Evolutionary conservation across 2,113 vertebrate genomes (phyloP), one percentile per base, ranked within the genome.

Genomic region (Solenodon paradoxus): DNA sequence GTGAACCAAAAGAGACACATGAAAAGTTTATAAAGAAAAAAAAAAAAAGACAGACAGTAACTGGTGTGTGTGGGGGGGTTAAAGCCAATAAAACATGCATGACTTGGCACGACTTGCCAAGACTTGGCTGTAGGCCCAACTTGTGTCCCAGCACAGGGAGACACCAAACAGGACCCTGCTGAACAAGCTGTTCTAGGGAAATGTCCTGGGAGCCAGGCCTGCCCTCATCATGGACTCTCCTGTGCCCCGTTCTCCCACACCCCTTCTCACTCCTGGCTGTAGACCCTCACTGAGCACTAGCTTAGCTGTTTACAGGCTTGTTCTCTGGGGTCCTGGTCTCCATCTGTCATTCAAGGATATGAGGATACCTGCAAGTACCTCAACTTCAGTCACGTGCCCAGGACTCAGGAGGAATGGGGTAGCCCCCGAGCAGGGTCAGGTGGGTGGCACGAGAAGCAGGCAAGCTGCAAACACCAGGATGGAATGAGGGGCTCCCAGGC

Each of bases 311-410:
- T 91, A 20, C 4, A 69, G 47, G 64, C 12, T 51, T 78, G 5
- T 12, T 80, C 20, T 61, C 61, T 40, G n/a, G 10, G 57, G 38
- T 9, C 17, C 10, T 45, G 40, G 40, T 51, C 28, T 94, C 15
- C 66, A 45, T 55, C 88, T 97, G 66, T 63, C 32, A 51, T 79
- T 95, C 63, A 97, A 97, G 97, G 95, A 89, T 95, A 96, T 97
- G 96, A 97, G 96, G 90, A 78, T 30, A 35, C 91, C 30, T 66
- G 87, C 53, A 75, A 74, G 92, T 82, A 92, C 82, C 30, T 91
- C 71, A 57, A 61, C 22, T 93, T 88, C 57, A 40, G 24, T 79
- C 63, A 82, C 15, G 57, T 30, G 71, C 66, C 94, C 89, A 96
- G 88, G 89, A 94, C 94, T 77, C 88, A 63, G 53, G 79, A 87